Conservation (phyloP, 2,113 vertebrate species). For the Dipodomys merriami region DNA sequence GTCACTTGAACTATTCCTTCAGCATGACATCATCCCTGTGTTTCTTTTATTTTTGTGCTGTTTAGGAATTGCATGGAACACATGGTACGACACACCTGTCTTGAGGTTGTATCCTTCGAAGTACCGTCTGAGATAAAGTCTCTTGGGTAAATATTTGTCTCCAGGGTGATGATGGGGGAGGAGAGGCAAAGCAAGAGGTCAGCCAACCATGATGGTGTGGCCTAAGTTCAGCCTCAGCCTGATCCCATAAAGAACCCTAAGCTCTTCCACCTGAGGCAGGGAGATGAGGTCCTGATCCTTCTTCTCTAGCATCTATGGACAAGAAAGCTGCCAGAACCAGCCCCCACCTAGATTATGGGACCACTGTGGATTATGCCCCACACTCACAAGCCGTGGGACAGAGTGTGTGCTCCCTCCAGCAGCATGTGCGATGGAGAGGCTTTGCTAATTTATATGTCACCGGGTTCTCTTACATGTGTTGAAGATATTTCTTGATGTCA, state of each 20-base stretch:
- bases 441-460: background rate
- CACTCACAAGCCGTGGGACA: background rate
- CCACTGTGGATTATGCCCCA: background rate
- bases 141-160: background rate
- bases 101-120: background rate
- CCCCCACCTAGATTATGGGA: background rate
- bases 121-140: background rate
- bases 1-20: background rate
- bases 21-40: background rate
- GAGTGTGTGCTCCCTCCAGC: rapidly evolving
- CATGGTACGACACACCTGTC: background rate
- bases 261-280: background rate
- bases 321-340: background rate
- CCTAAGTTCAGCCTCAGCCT: background rate
- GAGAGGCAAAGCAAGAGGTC: background rate
- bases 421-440: background rate
- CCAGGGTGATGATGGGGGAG: background rate
- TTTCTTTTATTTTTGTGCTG: background rate
- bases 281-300: background rate
- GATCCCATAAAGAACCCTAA: background rate
- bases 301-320: background rate
- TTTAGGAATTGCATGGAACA: background rate
- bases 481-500: background rate
- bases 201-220: background rate
- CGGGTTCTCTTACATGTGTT: background rate